A percentile compares a stretch with the other conserved stretches of the same genome.
These are phyloP conservation scores for Etia nguti DNA, from an alignment of 2,113 vertebrate species.

Conservation along the genomic window DNA sequence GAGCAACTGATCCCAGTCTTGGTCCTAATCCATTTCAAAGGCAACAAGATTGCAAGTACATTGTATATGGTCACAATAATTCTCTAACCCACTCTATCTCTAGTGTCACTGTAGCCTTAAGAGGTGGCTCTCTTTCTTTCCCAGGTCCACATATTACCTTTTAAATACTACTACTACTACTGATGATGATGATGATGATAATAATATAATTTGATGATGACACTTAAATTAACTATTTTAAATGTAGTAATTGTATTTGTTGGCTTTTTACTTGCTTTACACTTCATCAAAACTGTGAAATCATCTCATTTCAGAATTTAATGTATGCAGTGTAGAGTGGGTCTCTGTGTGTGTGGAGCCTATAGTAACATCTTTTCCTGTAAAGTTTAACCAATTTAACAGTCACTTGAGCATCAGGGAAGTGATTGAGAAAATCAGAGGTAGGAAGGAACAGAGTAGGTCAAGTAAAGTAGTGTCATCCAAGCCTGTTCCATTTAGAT, in stretches of 20 bases:
- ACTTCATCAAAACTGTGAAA: background rate
- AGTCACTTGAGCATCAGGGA: conserved; percentile 24
- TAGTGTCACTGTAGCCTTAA: background rate
- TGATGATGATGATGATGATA: rapidly evolving
- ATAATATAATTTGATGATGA: background rate
- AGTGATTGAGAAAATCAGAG: conserved; percentile 27
- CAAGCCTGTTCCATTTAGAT: conserved; percentile 47
- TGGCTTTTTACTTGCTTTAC: background rate
- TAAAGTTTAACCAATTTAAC: conserved; percentile 24
- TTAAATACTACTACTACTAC: background rate
- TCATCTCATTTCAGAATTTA: background rate
- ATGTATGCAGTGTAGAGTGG: background rate
- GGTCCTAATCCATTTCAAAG: background rate
- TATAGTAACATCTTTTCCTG: background rate
- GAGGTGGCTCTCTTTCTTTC: background rate
- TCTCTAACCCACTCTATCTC: background rate
- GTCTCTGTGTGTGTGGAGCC: background rate
- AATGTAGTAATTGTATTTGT: no score
- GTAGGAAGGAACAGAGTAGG: conserved; percentile 3
- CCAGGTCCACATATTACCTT: background rate
- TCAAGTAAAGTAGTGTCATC: conserved; percentile 45
- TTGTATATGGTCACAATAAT: background rate
- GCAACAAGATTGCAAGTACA: background rate
- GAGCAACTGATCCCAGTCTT: background rate
- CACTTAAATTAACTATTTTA: no score